Conservation (phyloP, 2,113 vertebrate species). For the Mormyrus iriodes region DNA sequence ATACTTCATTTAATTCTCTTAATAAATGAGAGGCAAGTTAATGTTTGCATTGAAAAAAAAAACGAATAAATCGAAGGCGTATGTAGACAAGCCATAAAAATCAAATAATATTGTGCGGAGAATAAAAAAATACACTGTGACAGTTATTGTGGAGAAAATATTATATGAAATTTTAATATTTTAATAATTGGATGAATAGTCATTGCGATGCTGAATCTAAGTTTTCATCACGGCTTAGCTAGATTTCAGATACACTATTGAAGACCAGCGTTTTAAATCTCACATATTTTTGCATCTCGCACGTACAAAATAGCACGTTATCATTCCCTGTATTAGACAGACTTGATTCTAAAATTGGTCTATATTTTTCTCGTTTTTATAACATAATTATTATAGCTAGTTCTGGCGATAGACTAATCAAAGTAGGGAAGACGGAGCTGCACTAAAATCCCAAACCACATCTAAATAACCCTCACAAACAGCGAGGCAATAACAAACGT, state of each 20-base stretch:
- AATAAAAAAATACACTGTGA: not conserved
- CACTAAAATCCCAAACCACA: slow-evolving; percentile 89
- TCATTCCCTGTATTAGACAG: not conserved
- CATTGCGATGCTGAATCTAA: not conserved
- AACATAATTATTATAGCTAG: not conserved
- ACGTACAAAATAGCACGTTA: not conserved
- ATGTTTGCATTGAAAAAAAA: slow-evolving; percentile 29
- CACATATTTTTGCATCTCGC: not conserved
- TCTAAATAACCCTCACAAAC: slow-evolving; percentile 99
- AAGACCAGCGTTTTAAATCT: not conserved
- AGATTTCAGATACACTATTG: not conserved
- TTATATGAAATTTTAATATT: not conserved
- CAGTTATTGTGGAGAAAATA: slow-evolving; percentile 4
- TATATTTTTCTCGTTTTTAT: not conserved
- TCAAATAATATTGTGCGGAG: not conserved
- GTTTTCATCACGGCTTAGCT: not conserved
- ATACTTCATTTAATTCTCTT: slow-evolving; percentile 38
- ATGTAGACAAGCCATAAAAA: not conserved
- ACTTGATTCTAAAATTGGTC: not conserved
- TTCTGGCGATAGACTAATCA: not conserved
- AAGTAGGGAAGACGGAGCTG: slow-evolving; percentile 70
- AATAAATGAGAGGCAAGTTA: slow-evolving; percentile 37
- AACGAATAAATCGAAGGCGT: slow-evolving; percentile 5
- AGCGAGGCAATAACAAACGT: slow-evolving; percentile 99
- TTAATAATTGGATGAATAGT: slow-evolving; percentile 2